Evolutionary conservation across 2,888 invertebrate genomes (phyloP), one percentile per base, ranked within the genome.

Genomic region (Lithodes maja): DNA sequence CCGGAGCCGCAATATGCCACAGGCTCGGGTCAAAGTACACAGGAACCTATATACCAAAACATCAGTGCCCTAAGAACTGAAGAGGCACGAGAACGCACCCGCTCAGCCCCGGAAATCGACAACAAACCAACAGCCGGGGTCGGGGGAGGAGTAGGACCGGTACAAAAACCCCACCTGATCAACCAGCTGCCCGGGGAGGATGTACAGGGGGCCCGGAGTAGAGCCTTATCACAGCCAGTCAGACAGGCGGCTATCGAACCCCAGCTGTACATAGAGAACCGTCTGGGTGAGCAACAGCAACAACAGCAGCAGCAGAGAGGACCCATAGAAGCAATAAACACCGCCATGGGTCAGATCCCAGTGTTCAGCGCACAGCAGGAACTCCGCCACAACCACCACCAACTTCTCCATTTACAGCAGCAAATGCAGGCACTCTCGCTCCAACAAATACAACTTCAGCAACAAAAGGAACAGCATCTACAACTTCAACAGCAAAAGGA

Each of bases 1-100:
- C n/a, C 80, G 61, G 55, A 84, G 3, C 79, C 71, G 50, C 89
- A 89, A 50, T 89, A 86, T 55, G 69, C 85, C 2, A 78, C 78
- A 68, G 89, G 82, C n/a, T 61, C 83, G 15, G 81, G 71, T 2
- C 82, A 81, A 54, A 68, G 79, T n/a, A 55, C 85, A 3, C 79
- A 83, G 15, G 97, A 97, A 93, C 97, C 97, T 0, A 97, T 97
- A 91, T 97, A 97, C 93, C 97, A 97, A 93, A 97, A 97, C 93
- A 96, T 97, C 5, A 97, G 96, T 61, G 90, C 92, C 12, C 86
- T 90, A 3, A 86, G 87, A 61, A 89, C 85, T 2, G 88, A 88
- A 5, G 90, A 90, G 17, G 71, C 75, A n/a, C 52, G 90, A 71
- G 90, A 88, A 55, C 85, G 90, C n/a, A 78, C 90, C 7, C 85